Percentiles rank a stretch among this genome's conserved stretches.
These are phyloP conservation scores for Caligus rogercresseyi DNA, from an alignment of 1,140 invertebrate genomes.

Conservation along the genomic window DNA sequence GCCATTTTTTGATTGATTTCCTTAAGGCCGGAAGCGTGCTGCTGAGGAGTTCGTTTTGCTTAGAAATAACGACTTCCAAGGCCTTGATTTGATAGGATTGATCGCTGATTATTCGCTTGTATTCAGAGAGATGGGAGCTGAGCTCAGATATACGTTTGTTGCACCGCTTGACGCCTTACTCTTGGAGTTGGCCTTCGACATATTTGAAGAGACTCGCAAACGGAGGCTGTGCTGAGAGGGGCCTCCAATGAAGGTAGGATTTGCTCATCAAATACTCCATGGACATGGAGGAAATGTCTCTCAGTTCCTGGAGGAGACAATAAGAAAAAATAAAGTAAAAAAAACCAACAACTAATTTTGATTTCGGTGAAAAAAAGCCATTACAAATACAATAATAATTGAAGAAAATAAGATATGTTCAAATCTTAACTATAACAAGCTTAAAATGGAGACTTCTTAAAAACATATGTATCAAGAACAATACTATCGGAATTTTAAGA, in stretches of 20 bases:
- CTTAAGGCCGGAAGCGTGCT: background rate
- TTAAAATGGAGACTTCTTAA: no score
- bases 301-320: slow-evolving; percentile 62
- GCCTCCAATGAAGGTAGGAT: slow-evolving; percentile 40
- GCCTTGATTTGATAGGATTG: background rate
- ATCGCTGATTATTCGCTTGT: background rate
- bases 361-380: no score
- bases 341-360: no score
- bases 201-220: background rate
- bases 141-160: background rate
- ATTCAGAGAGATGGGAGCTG: background rate
- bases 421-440: no score
- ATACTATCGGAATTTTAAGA: no score
- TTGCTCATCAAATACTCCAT: slow-evolving; percentile 87
- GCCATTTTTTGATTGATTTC: background rate
- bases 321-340: no score
- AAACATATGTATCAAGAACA: no score
- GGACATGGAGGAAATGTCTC: slow-evolving; percentile 85
- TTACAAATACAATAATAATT: no score
- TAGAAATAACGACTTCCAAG: background rate
- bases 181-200: background rate
- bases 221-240: background rate
- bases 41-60: background rate
- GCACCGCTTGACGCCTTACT: background rate
- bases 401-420: no score